Evolutionary conservation across 2,888 invertebrate species (phyloP), one percentile per base, ranked within the genome.

Genomic region (Lasioglossum morio): DNA sequence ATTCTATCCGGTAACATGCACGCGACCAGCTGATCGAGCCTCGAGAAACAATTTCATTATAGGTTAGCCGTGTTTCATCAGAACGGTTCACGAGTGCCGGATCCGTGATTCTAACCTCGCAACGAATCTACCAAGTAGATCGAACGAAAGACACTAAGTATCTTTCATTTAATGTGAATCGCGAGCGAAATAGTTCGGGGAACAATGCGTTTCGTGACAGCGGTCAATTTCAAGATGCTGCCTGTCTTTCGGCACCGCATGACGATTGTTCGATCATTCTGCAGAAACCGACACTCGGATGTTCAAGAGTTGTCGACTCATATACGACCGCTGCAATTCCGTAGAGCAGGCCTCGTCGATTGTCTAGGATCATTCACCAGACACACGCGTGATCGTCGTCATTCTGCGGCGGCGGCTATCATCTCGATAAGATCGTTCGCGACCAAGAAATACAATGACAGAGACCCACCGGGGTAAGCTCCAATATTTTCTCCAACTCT

Each of bases 191-290:
- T 63, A 77, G 43, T 69, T 79, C 30, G 72, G 57, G 23, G 48
- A 78, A 94, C 89, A 91, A 91, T 91, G 87, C 87, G 92, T 60
- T 85, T 94, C 46, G 81, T 90, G 86, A 92, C 87, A 78, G 90
- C 90, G 12, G 57, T 93, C 19, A 92, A 91, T 74, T 79, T 83
- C 30, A 94, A 91, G 86, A 84, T 94, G 16, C 77, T 94, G 81
- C 92, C 93, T 30, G 78, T 92, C 14, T 88, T 94, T 72, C 92
- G 93, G 12, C 91, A 93, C 40, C 92, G 94, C 72, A 79, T 88
- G 57, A 90, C 88, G 46, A 70, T 90, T 27, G 79, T 74, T 73
- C 90, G 93, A 70, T 86, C 87, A 2, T 91, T 92, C 34, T 91
- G 79, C 66, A 91, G 84, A 85, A 90, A 81, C 84, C 89, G 86